Evolutionary conservation across 2,888 invertebrate genomes (phyloP).

Genomic region (Amiota communis): DNA sequence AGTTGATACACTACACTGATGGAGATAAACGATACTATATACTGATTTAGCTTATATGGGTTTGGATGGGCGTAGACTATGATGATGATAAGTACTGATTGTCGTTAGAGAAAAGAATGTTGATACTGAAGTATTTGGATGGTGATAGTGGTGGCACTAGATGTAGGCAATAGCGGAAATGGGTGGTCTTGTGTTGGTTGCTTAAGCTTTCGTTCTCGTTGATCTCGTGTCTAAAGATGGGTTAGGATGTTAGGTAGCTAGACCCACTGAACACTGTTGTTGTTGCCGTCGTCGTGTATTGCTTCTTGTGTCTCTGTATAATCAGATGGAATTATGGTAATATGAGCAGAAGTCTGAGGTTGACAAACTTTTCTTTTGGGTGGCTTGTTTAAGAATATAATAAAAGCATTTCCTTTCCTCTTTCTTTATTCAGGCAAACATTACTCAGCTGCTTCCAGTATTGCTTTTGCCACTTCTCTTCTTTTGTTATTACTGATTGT

Average conservation of each 20-base stretch:
- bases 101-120: no score
- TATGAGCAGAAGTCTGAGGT: constrained; percentile 14
- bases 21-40: no score
- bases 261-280: no score
- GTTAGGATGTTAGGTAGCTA: no score
- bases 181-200: background rate
- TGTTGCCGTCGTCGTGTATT: no score
- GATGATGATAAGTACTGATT: no score
- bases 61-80: background rate
- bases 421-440: constrained; percentile 23
- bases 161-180: constrained; percentile 2
- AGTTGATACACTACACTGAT: no score
- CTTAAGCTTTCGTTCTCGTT: constrained; percentile 5
- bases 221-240: background rate
- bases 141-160: background rate
- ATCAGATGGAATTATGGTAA: background rate
- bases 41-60: background rate
- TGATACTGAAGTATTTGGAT: background rate
- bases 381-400: constrained; percentile 1
- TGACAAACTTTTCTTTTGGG: constrained; percentile 26
- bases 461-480: constrained; percentile 30
- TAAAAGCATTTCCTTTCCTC: background rate
- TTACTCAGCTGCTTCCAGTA: background rate
- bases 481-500: no score
- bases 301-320: no score